Evolutionary conservation across 2,888 invertebrate species (phyloP).

Genomic region (Nomada fucata): DNA sequence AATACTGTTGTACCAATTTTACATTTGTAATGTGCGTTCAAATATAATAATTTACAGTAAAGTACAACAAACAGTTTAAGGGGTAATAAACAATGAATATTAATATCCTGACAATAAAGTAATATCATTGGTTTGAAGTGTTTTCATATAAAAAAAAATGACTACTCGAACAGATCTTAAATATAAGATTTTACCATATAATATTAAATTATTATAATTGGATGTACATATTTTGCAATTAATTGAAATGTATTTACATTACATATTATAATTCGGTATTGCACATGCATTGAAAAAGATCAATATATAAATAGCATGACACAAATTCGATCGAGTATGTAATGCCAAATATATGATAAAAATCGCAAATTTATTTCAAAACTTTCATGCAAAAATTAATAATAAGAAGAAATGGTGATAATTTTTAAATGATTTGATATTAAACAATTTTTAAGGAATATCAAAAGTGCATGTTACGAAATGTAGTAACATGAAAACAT

Average conservation of each 20-base stretch:
- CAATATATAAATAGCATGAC: not conserved
- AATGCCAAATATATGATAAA: not conserved
- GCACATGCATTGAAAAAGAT: slow-evolving; percentile 20
- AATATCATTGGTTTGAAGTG: not conserved
- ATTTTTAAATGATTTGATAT: slow-evolving; percentile 16
- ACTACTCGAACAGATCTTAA: not conserved
- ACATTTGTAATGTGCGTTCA: slow-evolving; percentile 44
- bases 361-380: not conserved
- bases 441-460: slow-evolving; percentile 2
- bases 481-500: slow-evolving; percentile 4
- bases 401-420: slow-evolving; percentile 26
- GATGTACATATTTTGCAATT: slow-evolving; percentile 30
- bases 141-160: not conserved
- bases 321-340: too few relatives aligned
- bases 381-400: not conserved
- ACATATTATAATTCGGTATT: slow-evolving; percentile 54
- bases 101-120: slow-evolving; percentile 33
- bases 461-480: slow-evolving; percentile 15
- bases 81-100: slow-evolving; percentile 4
- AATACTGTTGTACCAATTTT: slow-evolving; percentile 26
- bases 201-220: slow-evolving; percentile 45
- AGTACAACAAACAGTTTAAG: slow-evolving; percentile 2
- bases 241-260: slow-evolving; percentile 31
- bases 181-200: not conserved
- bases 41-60: slow-evolving; percentile 50